Conservation (phyloP, 2,888 invertebrate genomes). For the Caenorhabditis angaria region DNA sequence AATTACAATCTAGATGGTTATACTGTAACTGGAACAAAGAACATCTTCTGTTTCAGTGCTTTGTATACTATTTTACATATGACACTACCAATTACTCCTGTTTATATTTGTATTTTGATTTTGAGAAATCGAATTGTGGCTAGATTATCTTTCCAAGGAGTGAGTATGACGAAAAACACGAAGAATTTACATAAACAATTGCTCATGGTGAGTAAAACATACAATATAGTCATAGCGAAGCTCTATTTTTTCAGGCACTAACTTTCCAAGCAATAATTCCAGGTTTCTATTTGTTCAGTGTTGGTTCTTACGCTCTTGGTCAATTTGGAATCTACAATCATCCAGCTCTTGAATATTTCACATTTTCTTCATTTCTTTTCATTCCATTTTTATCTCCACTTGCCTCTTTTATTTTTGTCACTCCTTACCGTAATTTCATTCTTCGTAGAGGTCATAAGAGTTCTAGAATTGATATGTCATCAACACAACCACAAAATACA, state of each 20-base stretch:
- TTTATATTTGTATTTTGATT: conserved; percentile 32
- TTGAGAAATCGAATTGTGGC: conserved; percentile 31
- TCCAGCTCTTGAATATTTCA: conserved; percentile 25
- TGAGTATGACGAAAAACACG: conserved; percentile 37
- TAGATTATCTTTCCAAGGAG: conserved; percentile 21
- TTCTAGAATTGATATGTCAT: too few relatives aligned
- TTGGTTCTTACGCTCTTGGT: conserved; percentile 26
- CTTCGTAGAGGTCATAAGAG: not conserved
- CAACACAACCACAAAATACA: too few relatives aligned
- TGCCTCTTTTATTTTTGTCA: conserved; percentile 23
- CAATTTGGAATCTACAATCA: conserved; percentile 30
- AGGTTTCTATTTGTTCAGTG: conserved; percentile 20
- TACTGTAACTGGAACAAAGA: conserved; percentile 16
- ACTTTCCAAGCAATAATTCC: conserved; percentile 16
- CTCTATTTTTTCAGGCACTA: conserved; percentile 12
- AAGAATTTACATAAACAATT: conserved; percentile 41
- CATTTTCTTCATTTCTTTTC: conserved; percentile 19
- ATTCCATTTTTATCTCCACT: conserved; percentile 27
- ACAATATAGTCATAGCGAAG: too few relatives aligned
- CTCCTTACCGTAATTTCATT: conserved; percentile 21
- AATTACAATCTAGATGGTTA: conserved; percentile 13
- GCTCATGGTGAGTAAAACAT: conserved; percentile 27
- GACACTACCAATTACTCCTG: conserved; percentile 28
- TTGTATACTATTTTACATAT: conserved; percentile 29
- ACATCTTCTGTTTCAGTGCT: conserved; percentile 12